Evolutionary conservation across 2,797 vertebrate species (phyloP).

Genomic region (Gobio occitaniae): DNA sequence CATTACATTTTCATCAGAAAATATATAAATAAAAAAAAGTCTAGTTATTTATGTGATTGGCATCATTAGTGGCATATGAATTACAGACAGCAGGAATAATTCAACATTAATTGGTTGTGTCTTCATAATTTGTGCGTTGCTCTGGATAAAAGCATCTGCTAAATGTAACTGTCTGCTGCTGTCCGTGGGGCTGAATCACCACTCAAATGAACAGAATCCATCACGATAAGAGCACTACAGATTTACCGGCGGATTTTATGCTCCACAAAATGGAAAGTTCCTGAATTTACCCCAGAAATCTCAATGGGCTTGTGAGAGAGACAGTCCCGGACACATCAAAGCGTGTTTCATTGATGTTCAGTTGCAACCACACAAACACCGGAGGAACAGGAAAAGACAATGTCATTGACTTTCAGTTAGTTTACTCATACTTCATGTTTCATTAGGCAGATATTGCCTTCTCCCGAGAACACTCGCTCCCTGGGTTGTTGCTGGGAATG

Average conservation of each 20-base stretch:
- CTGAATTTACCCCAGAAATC: slow-evolving; percentile 39
- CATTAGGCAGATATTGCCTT: slow-evolving; percentile 12
- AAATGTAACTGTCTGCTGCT: slow-evolving; percentile 14
- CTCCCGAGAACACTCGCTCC: not conserved
- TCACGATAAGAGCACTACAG: slow-evolving; percentile 62
- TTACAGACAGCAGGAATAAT: slow-evolving; percentile 18
- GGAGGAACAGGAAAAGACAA: slow-evolving; percentile 26
- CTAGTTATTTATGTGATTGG: not conserved
- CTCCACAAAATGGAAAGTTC: slow-evolving; percentile 43
- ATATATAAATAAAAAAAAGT: not conserved
- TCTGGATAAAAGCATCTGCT: slow-evolving; percentile 2
- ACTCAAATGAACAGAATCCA: slow-evolving; percentile 67
- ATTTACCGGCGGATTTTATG: slow-evolving; percentile 32
- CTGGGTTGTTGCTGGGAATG: slow-evolving; percentile 19
- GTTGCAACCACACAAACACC: not conserved
- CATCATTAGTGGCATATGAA: not conserved
- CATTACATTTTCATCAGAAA: not conserved
- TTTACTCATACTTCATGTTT: slow-evolving; percentile 44
- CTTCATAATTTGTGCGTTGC: not conserved
- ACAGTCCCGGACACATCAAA: slow-evolving; percentile 41
- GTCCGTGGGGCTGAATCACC: slow-evolving; percentile 61
- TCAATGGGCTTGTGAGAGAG: slow-evolving; percentile 1
- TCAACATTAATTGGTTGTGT: not conserved
- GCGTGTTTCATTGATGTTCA: slow-evolving; percentile 1
- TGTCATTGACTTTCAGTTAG: slow-evolving; percentile 29